A percentile compares a stretch with the other conserved stretches of the same genome.
Evolutionary conservation across 2,888 invertebrate species (phyloP).

Genomic region (Drosophila recens): DNA sequence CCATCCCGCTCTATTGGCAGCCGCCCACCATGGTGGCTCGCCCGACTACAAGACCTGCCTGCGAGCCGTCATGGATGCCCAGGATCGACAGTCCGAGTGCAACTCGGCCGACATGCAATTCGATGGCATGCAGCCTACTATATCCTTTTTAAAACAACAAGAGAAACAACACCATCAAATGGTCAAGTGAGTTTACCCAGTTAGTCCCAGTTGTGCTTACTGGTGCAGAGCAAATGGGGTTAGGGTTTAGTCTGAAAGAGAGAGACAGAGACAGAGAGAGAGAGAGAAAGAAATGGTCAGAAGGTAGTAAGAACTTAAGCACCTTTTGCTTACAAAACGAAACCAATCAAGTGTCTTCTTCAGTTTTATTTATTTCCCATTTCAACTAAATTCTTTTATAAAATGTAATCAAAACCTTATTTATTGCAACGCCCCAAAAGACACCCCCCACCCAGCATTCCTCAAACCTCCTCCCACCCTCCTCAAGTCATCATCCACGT

Average conservation of each 20-base stretch:
- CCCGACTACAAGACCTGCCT: constrained; percentile 91
- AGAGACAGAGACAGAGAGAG: not conserved
- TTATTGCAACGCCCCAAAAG: constrained; percentile 62
- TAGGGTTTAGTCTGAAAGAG: not conserved
- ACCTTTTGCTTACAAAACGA: constrained; percentile 76
- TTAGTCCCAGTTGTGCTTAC: constrained; percentile 38
- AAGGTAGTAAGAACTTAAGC: constrained; percentile 49
- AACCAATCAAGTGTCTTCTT: constrained; percentile 84
- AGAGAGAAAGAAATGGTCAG: constrained; percentile 4
- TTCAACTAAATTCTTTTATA: constrained; percentile 79
- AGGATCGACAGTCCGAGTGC: constrained; percentile 95
- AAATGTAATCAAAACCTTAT: constrained; percentile 83
- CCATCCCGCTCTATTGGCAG: constrained; percentile 93
- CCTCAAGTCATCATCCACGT: constrained; percentile 59
- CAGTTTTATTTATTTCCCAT: constrained; percentile 77
- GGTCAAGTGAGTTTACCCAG: constrained; percentile 72
- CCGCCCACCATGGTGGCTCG: constrained; percentile 92
- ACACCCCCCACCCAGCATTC: constrained; percentile 17
- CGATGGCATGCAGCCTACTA: constrained; percentile 97
- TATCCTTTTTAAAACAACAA: constrained; percentile 93
- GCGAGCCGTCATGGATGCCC: constrained; percentile 91
- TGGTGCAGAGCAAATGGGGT: constrained; percentile 37
- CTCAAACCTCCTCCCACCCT: constrained; percentile 23
- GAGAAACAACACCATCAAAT: constrained; percentile 51
- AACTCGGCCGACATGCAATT: constrained; percentile 95